A percentile compares a stretch with the other conserved stretches of the same genome.
Conservation (phyloP, 2,797 vertebrate species). For the Austrolebias charrua region DNA sequence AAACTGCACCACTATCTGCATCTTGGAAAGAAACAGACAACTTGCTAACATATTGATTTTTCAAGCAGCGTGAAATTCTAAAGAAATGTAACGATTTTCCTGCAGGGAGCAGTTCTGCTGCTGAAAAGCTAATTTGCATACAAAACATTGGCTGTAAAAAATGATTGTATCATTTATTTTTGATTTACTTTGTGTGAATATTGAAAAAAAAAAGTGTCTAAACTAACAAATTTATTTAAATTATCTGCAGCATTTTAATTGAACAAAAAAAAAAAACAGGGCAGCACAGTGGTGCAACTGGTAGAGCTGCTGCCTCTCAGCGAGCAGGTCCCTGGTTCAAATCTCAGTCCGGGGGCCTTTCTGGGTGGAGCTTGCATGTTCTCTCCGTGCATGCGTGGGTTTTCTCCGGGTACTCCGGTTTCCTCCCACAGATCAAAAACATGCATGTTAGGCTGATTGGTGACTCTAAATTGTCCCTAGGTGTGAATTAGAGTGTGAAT, state of each 20-base stretch:
- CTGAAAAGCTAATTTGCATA: background rate
- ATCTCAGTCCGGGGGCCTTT: too few species aligned
- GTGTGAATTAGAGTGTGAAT: too few species aligned
- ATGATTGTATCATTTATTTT: background rate
- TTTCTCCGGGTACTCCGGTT: too few species aligned
- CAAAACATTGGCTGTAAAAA: conserved; percentile 6
- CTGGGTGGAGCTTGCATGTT: too few species aligned
- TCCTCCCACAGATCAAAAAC: too few species aligned
- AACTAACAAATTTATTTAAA: conserved; percentile 18
- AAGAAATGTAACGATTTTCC: conserved; percentile 46
- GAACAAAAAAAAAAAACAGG: background rate
- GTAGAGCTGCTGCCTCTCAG: too few species aligned
- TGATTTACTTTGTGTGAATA: conserved; percentile 19
- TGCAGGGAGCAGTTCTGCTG: conserved; percentile 14
- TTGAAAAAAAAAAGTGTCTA: conserved; percentile 14
- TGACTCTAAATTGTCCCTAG: too few species aligned
- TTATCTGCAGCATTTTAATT: conserved; percentile 16
- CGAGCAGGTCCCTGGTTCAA: too few species aligned
- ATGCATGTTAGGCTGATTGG: too few species aligned
- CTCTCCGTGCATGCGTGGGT: too few species aligned
- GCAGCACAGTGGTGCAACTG: too few species aligned
- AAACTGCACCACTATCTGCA: conserved; percentile 42
- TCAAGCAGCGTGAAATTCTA: conserved; percentile 38
- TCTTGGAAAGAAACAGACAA: conserved; percentile 32
- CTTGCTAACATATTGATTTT: conserved; percentile 56